Base-by-base conservation (phyloP, 2,888 invertebrate genomes). In the Odontomyia ornata region DNA sequence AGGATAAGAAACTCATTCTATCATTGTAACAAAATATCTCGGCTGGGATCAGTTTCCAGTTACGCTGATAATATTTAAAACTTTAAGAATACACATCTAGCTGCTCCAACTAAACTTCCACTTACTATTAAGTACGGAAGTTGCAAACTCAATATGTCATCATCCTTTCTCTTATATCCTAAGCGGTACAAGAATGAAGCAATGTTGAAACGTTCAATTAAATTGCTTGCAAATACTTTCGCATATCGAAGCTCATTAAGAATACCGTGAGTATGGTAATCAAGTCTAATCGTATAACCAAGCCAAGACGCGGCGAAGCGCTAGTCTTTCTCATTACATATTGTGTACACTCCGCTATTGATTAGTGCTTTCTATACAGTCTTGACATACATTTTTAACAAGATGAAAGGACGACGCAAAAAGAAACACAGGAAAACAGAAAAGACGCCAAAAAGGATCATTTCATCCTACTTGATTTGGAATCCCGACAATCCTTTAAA, bases 231-330 rank as follows among this genome's bases (percentile, higher is more conserved):
- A 52, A 52, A 52, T 13, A 15, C 52, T 52, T 4, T 64, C 64
- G 25, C 15, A 27, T 64, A 27, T n/a, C 30, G 28, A 27, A n/a
- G 13, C 30, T 64, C 64, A 64, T 64, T 64, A 64, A 64, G 64
- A 18, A 28, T 64, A 18, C 28, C 64, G 28, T 64, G 15, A 30
- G 25, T 28, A 64, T 18, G 18, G 28, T 64, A 64, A 64, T 64
- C 64, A 28, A 28, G n/a, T n/a, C 64, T 30, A 64, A 64, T 64
- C 64, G 30, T 28, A 28, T 64, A n/a, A 27, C 23, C 28, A n/a
- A 28, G 21, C 7, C 3, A 60, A 15, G 13, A 15, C 5, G 25
- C 15, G 28, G 28, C n/a, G 28, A 25, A 11, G 15, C 28, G 64
- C 9, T 36, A 9, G 28, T 18, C 27, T 30, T 28, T n/a, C n/a